Evolutionary conservation across 92 coral and sea anemone species (phyloP), one percentile per base, ranked within the genome.

Genomic region (Palythoa grandiflora): DNA sequence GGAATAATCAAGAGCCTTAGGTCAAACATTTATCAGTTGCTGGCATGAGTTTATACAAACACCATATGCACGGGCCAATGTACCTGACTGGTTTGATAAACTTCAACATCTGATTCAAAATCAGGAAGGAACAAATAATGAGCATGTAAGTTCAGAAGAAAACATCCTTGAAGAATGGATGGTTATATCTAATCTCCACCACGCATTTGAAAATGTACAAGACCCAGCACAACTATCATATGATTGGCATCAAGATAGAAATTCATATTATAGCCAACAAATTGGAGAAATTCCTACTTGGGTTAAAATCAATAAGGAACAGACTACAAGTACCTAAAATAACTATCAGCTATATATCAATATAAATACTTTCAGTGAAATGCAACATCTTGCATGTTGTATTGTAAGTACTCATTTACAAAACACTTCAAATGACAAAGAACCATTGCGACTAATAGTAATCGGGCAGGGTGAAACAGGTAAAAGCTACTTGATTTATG

Each of bases 321-420:
- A 83, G 73, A 63, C 87, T 63, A 83, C 75, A 63, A 83, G 57
- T 83, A 55, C 87, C 48, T 35, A 38, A 40, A 71, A 83, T 63
- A 54, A 61, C 70, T 51, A 55, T 55, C 61, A 55, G 61, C 61
- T 55, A 55, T 55, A 55, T 55, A 55, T 55, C 3, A 55, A 55
- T 55, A 55, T 55, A 55, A 55, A 15, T 55, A 55, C 61, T 83
- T 83, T 83, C 76, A 83, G 87, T 83, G 73, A 53, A 83, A 83
- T 83, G 87, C 87, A 83, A 83, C 54, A 83, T 66, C 87, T 83
- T 83, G 87, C 87, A 83, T 83, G 44, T 83, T 48, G 37, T 83
- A 63, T 83, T 59, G 55, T 83, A 40, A 83, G 73, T 66, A 68
- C 88, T 47, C 89, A 86, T 75, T 86, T 75, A 60, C 47, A 86